phyloP scores from a whole-genome alignment of 2,888 invertebrate genomes.

The Bruchidius siliquastri region DNA sequence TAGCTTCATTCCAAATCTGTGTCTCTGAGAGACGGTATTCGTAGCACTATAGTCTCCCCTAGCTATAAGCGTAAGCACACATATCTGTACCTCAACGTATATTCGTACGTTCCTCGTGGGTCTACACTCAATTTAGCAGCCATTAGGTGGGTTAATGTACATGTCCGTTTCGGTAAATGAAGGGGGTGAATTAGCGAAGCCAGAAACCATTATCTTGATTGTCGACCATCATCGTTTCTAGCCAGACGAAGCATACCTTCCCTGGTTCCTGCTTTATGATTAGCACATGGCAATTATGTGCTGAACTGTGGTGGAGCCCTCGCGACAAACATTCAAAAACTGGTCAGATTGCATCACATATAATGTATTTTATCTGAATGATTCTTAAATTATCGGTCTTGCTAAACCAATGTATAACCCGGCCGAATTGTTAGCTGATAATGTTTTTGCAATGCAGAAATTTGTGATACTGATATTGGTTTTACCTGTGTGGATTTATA shows the following conservation, averaged over 20 bases:
- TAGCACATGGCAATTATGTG: not conserved
- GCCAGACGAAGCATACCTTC: not conserved
- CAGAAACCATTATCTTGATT: not conserved
- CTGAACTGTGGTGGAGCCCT: not conserved
- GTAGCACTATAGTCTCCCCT: too few species aligned
- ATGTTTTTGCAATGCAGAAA: too few species aligned
- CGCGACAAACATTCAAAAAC: not conserved
- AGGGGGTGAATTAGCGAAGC: not conserved
- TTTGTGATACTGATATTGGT: too few species aligned
- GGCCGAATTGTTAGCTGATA: too few species aligned
- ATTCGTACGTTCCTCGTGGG: not conserved
- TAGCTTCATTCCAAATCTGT: too few species aligned
- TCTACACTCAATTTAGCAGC: not conserved
- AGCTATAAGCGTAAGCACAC: not conserved
- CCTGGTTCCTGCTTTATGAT: not conserved
- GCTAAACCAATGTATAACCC: too few species aligned
- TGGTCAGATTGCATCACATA: too few species aligned
- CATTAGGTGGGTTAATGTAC: not conserved
- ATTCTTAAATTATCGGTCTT: too few species aligned
- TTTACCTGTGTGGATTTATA: too few species aligned
- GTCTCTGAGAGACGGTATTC: too few species aligned
- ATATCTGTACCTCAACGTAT: not conserved
- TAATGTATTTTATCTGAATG: too few species aligned
- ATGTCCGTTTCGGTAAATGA: not conserved
- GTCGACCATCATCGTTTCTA: not conserved